Base-by-base conservation (phyloP, 2,888 invertebrate genomes). In the Nomada ruficornis region DNA sequence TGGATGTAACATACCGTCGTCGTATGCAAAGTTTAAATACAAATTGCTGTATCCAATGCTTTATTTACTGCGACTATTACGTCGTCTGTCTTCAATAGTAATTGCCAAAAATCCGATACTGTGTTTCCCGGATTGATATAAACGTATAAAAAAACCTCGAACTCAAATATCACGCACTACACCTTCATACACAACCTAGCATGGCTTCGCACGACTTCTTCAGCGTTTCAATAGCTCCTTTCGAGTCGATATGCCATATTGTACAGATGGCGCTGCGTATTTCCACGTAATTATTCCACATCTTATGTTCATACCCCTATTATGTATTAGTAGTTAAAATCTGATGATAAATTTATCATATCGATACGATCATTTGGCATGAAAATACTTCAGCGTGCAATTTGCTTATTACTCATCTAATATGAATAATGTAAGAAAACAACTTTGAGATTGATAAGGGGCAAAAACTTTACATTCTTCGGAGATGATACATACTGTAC, bases 181-280 rank as follows among this genome's bases (percentile, higher is more conserved):
- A 29, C 70, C 29, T 75, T 71, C 47, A 47, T 15, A 70, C 63
- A 26, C 13, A 63, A 70, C 23, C n/a, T 52, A 76, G 23, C 2
- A 76, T 70, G 71, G 70, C 62, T 68, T 36, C 69, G 23, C n/a
- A 59, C 36, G 29, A 29, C 42, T 68, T 55, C 50, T 36, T 52
- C 36, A 62, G 23, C 62, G n/a, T 63, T 63, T 20, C 42, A 26
- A 71, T 52, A 42, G 13, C 36, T 54, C 36, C 13, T 36, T 36
- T 23, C 2, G 13, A 23, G 50, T 5, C 36, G n/a, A 23, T 42
- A 54, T 7, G 23, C 5, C 13, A 9, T 20, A 20, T 3, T 18
- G 47, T 29, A 70, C 47, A 70, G 69, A 47, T 70, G 69, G 69
- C 69, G 69, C 10, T 59, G n/a, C 13, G n/a, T n/a, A 44, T 44